Evolutionary conservation across 2,888 invertebrate species (phyloP).

Genomic region (Clitarchus hookeri): DNA sequence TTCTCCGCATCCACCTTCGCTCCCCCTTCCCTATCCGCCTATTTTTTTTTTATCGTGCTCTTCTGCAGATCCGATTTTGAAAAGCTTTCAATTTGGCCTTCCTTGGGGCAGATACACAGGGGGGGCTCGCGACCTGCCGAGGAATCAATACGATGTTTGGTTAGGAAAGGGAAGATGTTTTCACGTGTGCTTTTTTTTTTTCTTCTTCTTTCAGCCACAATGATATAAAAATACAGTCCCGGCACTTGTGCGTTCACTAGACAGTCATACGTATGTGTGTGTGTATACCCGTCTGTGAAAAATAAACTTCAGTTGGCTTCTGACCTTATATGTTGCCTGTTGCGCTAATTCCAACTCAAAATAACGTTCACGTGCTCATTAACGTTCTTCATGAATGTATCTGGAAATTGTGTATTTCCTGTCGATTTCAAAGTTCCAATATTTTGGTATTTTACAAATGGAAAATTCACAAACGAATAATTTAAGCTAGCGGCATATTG

Average conservation of each 20-base stretch:
- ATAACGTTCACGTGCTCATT: too few relatives aligned
- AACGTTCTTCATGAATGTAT: too few relatives aligned
- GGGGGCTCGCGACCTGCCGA: not conserved
- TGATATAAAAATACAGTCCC: not conserved
- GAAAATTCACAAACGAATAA: too few relatives aligned
- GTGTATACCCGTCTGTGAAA: too few relatives aligned
- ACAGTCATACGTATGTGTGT: not conserved
- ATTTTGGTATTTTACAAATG: too few relatives aligned
- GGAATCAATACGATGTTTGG: conserved; percentile 28
- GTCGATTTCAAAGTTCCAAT: too few relatives aligned
- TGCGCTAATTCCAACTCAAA: too few relatives aligned
- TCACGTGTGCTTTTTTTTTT: conserved; percentile 25
- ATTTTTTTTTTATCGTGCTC: conserved; percentile 29
- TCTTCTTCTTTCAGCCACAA: not conserved
- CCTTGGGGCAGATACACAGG: conserved; percentile 22
- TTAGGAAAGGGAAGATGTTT: not conserved
- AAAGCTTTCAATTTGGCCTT: conserved; percentile 39
- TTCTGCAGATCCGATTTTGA: conserved; percentile 40
- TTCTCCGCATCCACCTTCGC: not conserved
- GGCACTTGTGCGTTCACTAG: not conserved
- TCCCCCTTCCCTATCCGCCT: conserved; percentile 4
- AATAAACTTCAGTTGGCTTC: too few relatives aligned
- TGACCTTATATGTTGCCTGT: too few relatives aligned
- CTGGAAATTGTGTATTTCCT: too few relatives aligned
- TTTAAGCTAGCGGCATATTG: too few relatives aligned